phyloP scores from a whole-genome alignment of 2,797 vertebrate genomes.

The Melanotaenia maccullochi region DNA sequence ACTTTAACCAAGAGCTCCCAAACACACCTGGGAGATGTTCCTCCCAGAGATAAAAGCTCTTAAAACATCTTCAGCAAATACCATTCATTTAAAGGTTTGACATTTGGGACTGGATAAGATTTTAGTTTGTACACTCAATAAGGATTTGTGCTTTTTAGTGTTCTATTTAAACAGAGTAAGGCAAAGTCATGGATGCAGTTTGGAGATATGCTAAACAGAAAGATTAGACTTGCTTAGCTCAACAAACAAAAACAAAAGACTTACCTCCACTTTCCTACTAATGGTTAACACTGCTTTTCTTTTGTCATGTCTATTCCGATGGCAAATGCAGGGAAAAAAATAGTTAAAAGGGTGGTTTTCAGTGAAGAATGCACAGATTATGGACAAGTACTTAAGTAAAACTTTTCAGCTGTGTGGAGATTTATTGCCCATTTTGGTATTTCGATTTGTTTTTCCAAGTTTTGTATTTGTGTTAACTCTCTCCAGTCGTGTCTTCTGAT shows the following conservation, averaged over 20 bases:
- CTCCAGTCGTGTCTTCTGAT: not conserved
- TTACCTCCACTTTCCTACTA: constrained; percentile 24
- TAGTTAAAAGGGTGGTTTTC: not conserved
- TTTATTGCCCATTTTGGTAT: constrained; percentile 1
- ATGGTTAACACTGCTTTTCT: constrained; percentile 19
- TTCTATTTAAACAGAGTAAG: constrained; percentile 41
- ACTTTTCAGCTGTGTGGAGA: not conserved
- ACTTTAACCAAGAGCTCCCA: constrained; percentile 52
- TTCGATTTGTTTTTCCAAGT: not conserved
- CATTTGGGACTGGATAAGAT: constrained; percentile 43
- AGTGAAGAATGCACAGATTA: not conserved
- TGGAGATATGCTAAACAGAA: constrained; percentile 52
- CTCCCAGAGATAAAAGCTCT: constrained; percentile 58
- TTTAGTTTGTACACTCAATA: constrained; percentile 41
- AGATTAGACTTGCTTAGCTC: constrained; percentile 49
- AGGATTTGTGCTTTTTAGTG: constrained; percentile 32
- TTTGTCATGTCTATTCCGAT: not conserved
- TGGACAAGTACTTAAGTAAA: not conserved
- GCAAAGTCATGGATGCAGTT: constrained; percentile 36
- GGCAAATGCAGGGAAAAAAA: not conserved
- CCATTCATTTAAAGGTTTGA: constrained; percentile 52
- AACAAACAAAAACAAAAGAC: constrained; percentile 28
- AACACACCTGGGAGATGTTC: constrained; percentile 72
- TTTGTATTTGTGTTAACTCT: not conserved
- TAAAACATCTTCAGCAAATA: constrained; percentile 55